Conservation (phyloP, 1,140 invertebrate species). For the Drosophila melanogaster region DNA sequence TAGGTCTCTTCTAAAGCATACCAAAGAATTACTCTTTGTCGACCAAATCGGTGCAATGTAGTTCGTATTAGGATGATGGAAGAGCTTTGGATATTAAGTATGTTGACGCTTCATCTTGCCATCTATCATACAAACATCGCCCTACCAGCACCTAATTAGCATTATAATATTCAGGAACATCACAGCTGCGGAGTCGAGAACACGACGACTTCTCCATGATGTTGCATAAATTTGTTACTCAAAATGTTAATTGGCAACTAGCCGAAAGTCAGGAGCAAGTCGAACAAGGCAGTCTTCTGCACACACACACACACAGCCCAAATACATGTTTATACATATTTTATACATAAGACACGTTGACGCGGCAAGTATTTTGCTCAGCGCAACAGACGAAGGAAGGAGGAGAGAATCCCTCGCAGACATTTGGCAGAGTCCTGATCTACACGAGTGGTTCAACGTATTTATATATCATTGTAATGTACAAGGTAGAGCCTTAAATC, state of each 20-base stretch:
- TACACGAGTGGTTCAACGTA: conserved; percentile 33
- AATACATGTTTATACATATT: conserved; percentile 16
- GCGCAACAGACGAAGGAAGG: conserved; percentile 1
- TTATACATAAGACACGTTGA: conserved; percentile 13
- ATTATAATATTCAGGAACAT: conserved; percentile 28
- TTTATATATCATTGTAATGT: conserved; percentile 52
- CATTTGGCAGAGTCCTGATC: conserved; percentile 31
- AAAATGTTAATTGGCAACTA: conserved; percentile 55
- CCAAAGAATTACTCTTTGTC: not conserved
- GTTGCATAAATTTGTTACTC: conserved; percentile 41
- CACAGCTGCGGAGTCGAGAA: conserved; percentile 11
- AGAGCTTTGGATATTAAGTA: conserved; percentile 2
- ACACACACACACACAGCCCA: conserved; percentile 13
- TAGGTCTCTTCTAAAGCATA: not conserved
- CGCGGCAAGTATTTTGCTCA: conserved; percentile 12
- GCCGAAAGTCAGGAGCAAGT: conserved; percentile 34
- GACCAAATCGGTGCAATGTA: not conserved
- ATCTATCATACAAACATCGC: conserved; percentile 15
- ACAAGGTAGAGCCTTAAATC: conserved; percentile 53
- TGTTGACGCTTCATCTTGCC: conserved; percentile 15
- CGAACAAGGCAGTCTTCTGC: conserved; percentile 34
- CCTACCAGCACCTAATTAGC: conserved; percentile 12
- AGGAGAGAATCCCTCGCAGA: conserved; percentile 11
- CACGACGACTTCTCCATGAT: conserved; percentile 19
- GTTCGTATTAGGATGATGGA: conserved; percentile 2